phyloP scores from a whole-genome alignment of 1,140 invertebrate genomes.

The Helicoverpa zea region DNA sequence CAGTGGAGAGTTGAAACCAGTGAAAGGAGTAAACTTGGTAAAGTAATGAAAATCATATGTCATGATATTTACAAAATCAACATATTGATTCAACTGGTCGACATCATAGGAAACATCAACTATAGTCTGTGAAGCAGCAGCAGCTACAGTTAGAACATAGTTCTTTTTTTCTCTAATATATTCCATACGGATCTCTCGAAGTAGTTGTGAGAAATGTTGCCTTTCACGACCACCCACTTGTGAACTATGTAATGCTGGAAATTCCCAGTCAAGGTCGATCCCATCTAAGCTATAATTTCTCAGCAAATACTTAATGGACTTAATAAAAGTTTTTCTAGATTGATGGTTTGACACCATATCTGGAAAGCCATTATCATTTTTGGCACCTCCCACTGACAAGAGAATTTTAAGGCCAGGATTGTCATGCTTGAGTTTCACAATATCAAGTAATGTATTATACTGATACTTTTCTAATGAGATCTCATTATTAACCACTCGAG shows the following conservation, averaged over 20 bases:
- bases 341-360: constrained; percentile 90
- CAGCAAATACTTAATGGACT: constrained; percentile 89
- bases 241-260: constrained; percentile 88
- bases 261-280: constrained; percentile 96
- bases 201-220: constrained; percentile 91
- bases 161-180: constrained; percentile 87
- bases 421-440: constrained; percentile 88
- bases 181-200: constrained; percentile 90
- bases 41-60: constrained; percentile 96
- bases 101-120: constrained; percentile 93
- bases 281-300: constrained; percentile 91
- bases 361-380: constrained; percentile 89
- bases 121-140: constrained; percentile 91
- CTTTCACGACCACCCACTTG: constrained; percentile 80
- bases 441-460: constrained; percentile 83
- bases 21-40: constrained; percentile 92
- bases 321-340: constrained; percentile 91
- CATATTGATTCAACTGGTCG: constrained; percentile 91
- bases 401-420: constrained; percentile 92
- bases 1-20: constrained; percentile 94
- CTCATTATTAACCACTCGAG: constrained; percentile 88
- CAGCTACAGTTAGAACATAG: constrained; percentile 91
- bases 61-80: constrained; percentile 96
- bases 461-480: constrained; percentile 84
- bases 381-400: constrained; percentile 91